phyloP scores from a whole-genome alignment of 53 echinoderm and acorn worm genomes.

The Antedon mediterranea region DNA sequence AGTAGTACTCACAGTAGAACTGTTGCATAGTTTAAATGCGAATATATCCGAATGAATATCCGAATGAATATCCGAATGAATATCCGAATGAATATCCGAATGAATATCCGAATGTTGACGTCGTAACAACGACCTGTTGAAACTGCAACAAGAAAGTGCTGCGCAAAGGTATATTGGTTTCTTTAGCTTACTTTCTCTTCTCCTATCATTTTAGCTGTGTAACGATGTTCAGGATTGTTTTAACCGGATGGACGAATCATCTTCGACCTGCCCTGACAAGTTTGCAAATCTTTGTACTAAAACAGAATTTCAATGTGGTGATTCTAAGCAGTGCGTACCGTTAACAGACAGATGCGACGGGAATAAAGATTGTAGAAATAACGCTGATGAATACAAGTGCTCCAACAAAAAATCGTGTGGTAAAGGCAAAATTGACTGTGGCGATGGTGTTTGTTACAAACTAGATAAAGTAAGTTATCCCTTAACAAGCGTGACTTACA shows the following conservation, averaged over 20 bases:
- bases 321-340: neutral
- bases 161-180: no score
- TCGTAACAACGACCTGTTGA: no score
- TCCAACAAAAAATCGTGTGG: neutral
- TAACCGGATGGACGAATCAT: neutral
- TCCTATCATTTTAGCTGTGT: neutral
- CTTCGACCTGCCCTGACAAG: neutral
- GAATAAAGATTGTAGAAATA: neutral
- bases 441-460: neutral
- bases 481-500: no score
- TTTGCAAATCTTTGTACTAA: neutral
- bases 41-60: no score
- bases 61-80: no score
- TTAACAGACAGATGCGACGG: neutral
- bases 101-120: no score
- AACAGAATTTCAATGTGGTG: neutral
- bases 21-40: no score
- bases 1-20: no score
- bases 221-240: neutral
- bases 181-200: no score
- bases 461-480: neutral
- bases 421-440: neutral
- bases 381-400: neutral
- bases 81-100: no score
- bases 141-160: no score